Evolutionary conservation across 2,113 vertebrate genomes (phyloP), one percentile per base, ranked within the genome.

Genomic region (Muntiacus muntjak): DNA sequence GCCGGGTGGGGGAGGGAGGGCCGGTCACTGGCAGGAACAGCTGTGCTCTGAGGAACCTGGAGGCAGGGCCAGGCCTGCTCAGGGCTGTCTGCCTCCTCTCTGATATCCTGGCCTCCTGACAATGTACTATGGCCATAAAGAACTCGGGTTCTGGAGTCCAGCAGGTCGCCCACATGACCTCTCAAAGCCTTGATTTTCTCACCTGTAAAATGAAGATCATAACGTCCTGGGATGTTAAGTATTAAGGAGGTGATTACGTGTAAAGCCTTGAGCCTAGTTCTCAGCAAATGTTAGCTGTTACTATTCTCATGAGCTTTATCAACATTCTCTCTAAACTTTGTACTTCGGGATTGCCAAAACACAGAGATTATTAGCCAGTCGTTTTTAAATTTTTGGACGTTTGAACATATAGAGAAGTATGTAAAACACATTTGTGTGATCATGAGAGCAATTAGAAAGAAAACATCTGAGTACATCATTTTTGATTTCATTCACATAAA

Each of bases 1-100:
- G 25, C 30, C 0, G 0, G 50, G 43, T 67, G 6, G 78, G 47
- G 92, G 58, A 15, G 91, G 97, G 57, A 71, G 16, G 50, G 33
- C 45, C 7, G 0, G 4, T 90, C 88, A 96, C 43, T 33, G 94
- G 64, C 91, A 88, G 96, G 92, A 71, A 60, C 97, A 98, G 96
- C 98, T 98, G 98, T 60, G 7, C 57, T 45, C 67, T 74, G 74
- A 83, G 54, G 21, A 33, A 25, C 14, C 1, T 45, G 25, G 78
- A 71, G 94, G 87, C 1, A 19, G 96, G 83, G 91, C 83, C 15
- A 16, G 14, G 92, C 95, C 91, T 83, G 36, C 9, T 23, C 4
- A 2, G 64, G 62, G 76, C 55, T 47, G 21, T 0, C 89, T 0
- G 13, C 47, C 55, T 47, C 76, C 14, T 64, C 5, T 2, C 78